A percentile compares a stretch with the other conserved stretches of the same genome.
phyloP scores from a whole-genome alignment of 2,113 vertebrate species.

The Hepsetus odoe region DNA sequence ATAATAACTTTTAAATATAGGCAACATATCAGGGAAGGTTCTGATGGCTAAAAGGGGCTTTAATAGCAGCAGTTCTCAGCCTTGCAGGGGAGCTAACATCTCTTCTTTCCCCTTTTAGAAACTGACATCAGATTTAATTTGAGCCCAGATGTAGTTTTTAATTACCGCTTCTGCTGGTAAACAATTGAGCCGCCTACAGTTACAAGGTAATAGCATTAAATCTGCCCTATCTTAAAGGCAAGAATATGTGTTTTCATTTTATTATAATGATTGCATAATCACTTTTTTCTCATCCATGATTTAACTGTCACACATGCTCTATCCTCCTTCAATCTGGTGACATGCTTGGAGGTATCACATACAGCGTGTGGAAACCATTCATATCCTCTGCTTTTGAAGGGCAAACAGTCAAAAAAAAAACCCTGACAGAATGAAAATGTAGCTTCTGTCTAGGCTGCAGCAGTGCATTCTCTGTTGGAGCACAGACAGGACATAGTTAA shows the following conservation, averaged over 20 bases:
- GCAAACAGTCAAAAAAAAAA: slow-evolving; percentile 58
- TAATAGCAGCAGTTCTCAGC: slow-evolving; percentile 62
- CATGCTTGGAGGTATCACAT: neutral
- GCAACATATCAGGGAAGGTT: slow-evolving; percentile 86
- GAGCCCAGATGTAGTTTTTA: slow-evolving; percentile 70
- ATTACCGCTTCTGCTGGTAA: slow-evolving; percentile 67
- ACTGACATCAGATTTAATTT: slow-evolving; percentile 71
- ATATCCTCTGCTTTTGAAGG: slow-evolving; percentile 8
- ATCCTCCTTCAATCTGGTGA: slow-evolving; percentile 33
- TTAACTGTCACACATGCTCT: slow-evolving; percentile 23
- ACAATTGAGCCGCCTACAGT: slow-evolving; percentile 65
- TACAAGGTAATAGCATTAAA: slow-evolving; percentile 58
- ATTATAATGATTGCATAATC: slow-evolving; percentile 56
- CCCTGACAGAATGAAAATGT: slow-evolving; percentile 49
- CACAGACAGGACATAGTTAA: slow-evolving; percentile 61
- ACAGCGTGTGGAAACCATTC: neutral
- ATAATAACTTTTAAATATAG: slow-evolving; percentile 95
- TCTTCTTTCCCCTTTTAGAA: slow-evolving; percentile 55
- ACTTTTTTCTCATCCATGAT: neutral
- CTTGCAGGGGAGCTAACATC: slow-evolving; percentile 52
- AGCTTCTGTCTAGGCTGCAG: neutral
- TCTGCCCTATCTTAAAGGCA: slow-evolving; percentile 53
- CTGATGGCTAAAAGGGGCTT: slow-evolving; percentile 79
- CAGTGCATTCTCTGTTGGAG: neutral
- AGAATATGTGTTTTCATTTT: slow-evolving; percentile 43